Base-by-base conservation (phyloP, 2,797 vertebrate genomes). In the Atherinosoma microstoma region DNA sequence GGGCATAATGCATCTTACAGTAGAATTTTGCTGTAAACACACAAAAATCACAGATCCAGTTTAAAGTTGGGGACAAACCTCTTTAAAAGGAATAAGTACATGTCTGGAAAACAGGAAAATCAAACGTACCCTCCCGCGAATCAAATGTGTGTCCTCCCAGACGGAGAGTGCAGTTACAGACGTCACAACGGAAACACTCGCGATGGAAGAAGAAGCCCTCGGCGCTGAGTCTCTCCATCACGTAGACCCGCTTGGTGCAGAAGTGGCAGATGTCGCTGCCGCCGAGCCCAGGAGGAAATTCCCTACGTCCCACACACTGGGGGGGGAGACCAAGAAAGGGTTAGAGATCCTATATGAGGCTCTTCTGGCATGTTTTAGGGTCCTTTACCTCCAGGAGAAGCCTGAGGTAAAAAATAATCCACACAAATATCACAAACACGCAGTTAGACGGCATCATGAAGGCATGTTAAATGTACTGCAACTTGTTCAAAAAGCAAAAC, bases 151-250 rank as follows among this genome's bases (percentile, higher is more conserved):
- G 96, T 64, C 94, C 94, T 0, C 97, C 96, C 83, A 98, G 90
- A 1, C 96, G 96, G 57, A 99, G 93, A 0, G 95, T 96, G 73
- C 95, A 94, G 27, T 93, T 88, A 10, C 98, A 99, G 81, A 95
- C 45, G 1, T 95, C 87, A 76, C 98, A 99, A 87, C 96, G 97
- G 94, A 99, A 99, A 75, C 98, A 99, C 84, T 98, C 96, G 0
- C 97, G 92, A 74, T 99, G 98, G 91, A 99, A 99, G 92, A 98
- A 98, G 90, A 92, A 95, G 32, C 98, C 97, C 66, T 99, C 98
- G 0, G 97, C 95, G 0, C 97, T 98, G 40, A 98, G 94, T 2
- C 97, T 85, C 94, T 99, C 98, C 97, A 99, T 97, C 76, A 99
- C 95, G 0, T 99, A 99, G 1, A 99, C 97, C 0, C 97, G 95